Evolutionary conservation across 2,888 invertebrate genomes (phyloP).

Genomic region (Sceliomorpha sp.): DNA sequence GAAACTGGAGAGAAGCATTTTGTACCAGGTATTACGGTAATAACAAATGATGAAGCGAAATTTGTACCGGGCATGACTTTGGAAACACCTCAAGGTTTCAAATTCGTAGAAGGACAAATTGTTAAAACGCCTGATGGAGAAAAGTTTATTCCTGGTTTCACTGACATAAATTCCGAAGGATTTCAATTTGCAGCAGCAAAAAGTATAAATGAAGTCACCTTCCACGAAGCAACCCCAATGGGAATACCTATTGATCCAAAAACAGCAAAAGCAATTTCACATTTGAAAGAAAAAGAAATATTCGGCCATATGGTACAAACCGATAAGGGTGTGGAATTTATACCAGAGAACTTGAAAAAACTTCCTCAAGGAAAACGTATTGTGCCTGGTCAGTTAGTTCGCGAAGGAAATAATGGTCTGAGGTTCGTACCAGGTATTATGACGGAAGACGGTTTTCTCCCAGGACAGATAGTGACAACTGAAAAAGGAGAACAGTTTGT

Average conservation of each 20-base stretch:
- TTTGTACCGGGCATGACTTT: slow-evolving; percentile 85
- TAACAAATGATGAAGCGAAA: slow-evolving; percentile 79
- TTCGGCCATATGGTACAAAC: slow-evolving; percentile 87
- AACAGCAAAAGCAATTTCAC: slow-evolving; percentile 82
- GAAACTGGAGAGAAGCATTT: slow-evolving; percentile 83
- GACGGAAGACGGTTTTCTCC: slow-evolving; percentile 85
- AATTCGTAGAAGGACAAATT: slow-evolving; percentile 86
- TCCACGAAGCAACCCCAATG: slow-evolving; percentile 82
- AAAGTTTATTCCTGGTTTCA: slow-evolving; percentile 85
- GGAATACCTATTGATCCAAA: slow-evolving; percentile 83
- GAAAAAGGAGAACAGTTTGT: slow-evolving; percentile 87
- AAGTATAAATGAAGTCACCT: slow-evolving; percentile 82
- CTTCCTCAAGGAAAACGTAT: slow-evolving; percentile 83
- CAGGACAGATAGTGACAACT: slow-evolving; percentile 86
- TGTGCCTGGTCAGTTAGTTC: slow-evolving; percentile 84
- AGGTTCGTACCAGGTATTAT: slow-evolving; percentile 87
- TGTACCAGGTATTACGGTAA: slow-evolving; percentile 83
- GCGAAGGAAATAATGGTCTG: slow-evolving; percentile 83
- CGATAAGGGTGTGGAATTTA: slow-evolving; percentile 85
- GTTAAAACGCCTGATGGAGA: slow-evolving; percentile 83
- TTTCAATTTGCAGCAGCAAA: slow-evolving; percentile 84
- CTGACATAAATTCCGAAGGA: slow-evolving; percentile 80
- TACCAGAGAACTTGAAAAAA: slow-evolving; percentile 82
- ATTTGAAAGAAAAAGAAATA: slow-evolving; percentile 78
- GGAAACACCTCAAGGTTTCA: slow-evolving; percentile 84